phyloP scores from a whole-genome alignment of 2,888 invertebrate species.

The Tenthredo scrophulariae region DNA sequence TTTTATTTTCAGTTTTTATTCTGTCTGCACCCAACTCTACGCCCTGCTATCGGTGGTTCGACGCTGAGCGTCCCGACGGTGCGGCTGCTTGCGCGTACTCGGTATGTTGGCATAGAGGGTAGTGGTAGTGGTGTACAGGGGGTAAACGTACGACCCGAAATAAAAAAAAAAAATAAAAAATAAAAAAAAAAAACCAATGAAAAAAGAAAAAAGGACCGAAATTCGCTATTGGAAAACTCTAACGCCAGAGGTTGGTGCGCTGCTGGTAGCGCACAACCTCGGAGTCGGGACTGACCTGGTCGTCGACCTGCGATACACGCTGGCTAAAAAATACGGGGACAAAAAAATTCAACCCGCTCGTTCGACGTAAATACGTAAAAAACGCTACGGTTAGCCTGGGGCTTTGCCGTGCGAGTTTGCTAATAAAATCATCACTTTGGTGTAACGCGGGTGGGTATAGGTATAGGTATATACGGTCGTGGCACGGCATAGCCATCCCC shows the following conservation, averaged over 20 bases:
- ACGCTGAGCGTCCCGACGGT: slow-evolving; percentile 59
- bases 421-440: slow-evolving; percentile 47
- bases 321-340: slow-evolving; percentile 22
- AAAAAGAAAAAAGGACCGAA: slow-evolving; percentile 64
- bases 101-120: slow-evolving; percentile 59
- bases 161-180: slow-evolving; percentile 61
- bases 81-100: slow-evolving; percentile 62
- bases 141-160: slow-evolving; percentile 54
- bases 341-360: slow-evolving; percentile 5
- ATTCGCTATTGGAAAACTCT: slow-evolving; percentile 76
- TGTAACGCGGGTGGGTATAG: not conserved
- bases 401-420: slow-evolving; percentile 18
- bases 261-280: slow-evolving; percentile 33
- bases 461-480: not conserved
- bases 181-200: slow-evolving; percentile 59
- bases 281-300: slow-evolving; percentile 32
- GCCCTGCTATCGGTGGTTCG: slow-evolving; percentile 68
- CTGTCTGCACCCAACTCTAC: slow-evolving; percentile 68
- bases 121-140: slow-evolving; percentile 56
- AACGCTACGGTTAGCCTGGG: slow-evolving; percentile 16
- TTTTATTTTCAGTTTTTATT: slow-evolving; percentile 72
- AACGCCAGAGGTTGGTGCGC: slow-evolving; percentile 63
- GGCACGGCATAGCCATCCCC: not conserved
- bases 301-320: slow-evolving; percentile 46
- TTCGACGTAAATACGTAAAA: slow-evolving; percentile 43